A percentile compares a stretch with the other conserved stretches of the same genome.
These are phyloP conservation scores for Helicolenus hilgendorfi DNA, from an alignment of 2,797 vertebrate species.

Conservation along the genomic window DNA sequence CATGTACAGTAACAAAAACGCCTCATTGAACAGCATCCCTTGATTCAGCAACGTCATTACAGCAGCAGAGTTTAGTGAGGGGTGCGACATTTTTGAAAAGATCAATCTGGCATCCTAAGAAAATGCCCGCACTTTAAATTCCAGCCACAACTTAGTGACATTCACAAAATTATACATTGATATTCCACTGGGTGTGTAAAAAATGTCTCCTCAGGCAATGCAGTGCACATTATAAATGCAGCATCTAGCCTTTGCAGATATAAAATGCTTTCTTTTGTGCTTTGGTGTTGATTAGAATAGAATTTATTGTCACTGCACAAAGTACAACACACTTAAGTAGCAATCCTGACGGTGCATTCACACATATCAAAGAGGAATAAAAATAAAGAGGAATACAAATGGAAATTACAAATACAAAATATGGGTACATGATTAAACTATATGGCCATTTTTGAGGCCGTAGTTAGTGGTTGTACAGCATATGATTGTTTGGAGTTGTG, in stretches of 20 bases:
- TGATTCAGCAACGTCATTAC: constrained; percentile 58
- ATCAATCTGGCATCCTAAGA: constrained; percentile 21
- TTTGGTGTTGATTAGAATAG: neutral
- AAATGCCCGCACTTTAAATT: constrained; percentile 13
- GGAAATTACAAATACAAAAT: neutral
- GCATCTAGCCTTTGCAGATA: neutral
- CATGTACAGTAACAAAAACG: constrained; percentile 47
- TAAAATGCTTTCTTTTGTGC: neutral
- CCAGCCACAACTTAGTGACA: constrained; percentile 13
- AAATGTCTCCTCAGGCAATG: neutral
- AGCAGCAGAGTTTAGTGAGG: constrained; percentile 20
- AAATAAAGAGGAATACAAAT: neutral
- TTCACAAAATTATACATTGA: constrained; percentile 2
- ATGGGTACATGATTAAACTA: neutral
- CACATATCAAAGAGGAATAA: neutral
- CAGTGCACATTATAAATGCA: neutral
- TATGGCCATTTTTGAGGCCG: neutral
- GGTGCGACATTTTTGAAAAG: neutral
- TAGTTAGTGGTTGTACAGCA: neutral
- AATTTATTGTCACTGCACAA: neutral
- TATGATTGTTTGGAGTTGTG: neutral
- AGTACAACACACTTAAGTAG: neutral
- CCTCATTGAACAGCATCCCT: constrained; percentile 38
- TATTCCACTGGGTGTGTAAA: neutral
- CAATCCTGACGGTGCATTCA: neutral